Percentiles rank a stretch among this genome's conserved stretches.
Conservation (phyloP, 1,140 invertebrate species). For the Macrocentrus cingulum region DNA sequence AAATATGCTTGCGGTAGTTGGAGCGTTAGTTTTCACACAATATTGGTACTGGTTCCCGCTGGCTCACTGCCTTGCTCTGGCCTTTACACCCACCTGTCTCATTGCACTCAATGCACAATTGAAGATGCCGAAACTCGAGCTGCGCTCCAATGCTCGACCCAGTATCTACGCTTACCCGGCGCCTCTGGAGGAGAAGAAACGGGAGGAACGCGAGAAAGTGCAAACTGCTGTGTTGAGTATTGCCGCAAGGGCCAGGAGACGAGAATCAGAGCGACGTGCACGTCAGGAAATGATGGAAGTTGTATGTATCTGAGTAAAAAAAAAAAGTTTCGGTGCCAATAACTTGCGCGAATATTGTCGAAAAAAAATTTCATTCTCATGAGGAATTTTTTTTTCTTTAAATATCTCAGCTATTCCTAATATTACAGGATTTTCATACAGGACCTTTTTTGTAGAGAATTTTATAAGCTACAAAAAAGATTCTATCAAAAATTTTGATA, state of each 20-base stretch:
- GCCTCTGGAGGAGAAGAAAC: conserved; percentile 96
- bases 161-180: conserved; percentile 96
- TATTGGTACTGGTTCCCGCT: conserved; percentile 99
- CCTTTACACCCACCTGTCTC: conserved; percentile 94
- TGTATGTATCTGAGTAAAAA: conserved; percentile 41
- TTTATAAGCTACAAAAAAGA: no score
- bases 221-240: conserved; percentile 97
- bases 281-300: conserved; percentile 72
- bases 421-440: no score
- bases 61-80: conserved; percentile 91
- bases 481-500: no score
- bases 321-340: background rate
- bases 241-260: conserved; percentile 85
- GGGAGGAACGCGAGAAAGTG: conserved; percentile 93
- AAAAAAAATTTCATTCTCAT: background rate
- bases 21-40: conserved; percentile 97
- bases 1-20: conserved; percentile 95
- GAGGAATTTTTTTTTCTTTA: background rate
- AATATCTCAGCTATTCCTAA: no score
- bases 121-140: conserved; percentile 95
- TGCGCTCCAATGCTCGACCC: conserved; percentile 91
- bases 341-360: no score
- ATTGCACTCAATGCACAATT: conserved; percentile 94
- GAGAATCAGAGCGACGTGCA: conserved; percentile 67
- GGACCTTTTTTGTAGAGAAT: no score